Conservation (phyloP, 2,797 vertebrate species). For the Novumbra hubbsi region DNA sequence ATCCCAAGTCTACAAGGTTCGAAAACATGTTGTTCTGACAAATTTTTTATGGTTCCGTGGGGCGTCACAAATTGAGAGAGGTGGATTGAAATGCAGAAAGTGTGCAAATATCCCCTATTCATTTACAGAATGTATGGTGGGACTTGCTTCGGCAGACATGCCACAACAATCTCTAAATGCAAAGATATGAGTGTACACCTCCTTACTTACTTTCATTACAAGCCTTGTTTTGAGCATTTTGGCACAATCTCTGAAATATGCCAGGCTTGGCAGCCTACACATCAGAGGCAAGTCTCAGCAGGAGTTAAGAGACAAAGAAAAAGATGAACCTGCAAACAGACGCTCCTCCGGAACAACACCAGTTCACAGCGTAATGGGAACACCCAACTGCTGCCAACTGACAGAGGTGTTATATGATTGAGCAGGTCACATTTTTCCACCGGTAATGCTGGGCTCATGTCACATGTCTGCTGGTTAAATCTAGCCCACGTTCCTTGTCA, state of each 20-base stretch:
- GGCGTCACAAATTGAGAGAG: no score
- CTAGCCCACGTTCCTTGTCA: not conserved
- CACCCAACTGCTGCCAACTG: conserved; percentile 11
- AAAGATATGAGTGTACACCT: conserved; percentile 11
- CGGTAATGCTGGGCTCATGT: not conserved
- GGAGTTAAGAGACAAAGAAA: conserved; percentile 33
- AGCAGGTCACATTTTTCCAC: not conserved
- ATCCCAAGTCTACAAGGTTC: no score
- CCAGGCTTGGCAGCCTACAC: conserved; percentile 20
- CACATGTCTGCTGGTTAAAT: conserved; percentile 1
- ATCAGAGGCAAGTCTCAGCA: conserved; percentile 55
- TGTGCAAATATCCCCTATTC: no score
- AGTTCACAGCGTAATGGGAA: conserved; percentile 19
- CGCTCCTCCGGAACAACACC: conserved; percentile 6
- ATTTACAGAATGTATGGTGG: not conserved
- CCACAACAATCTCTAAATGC: not conserved
- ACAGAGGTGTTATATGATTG: not conserved
- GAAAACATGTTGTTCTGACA: no score
- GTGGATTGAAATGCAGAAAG: no score
- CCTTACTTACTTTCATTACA: not conserved
- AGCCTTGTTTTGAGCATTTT: conserved; percentile 29
- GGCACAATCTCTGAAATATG: conserved; percentile 34
- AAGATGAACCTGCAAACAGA: conserved; percentile 20
- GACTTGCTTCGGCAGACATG: not conserved
- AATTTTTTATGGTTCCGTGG: no score